phyloP scores from a whole-genome alignment of 2,113 vertebrate species.

The Brachirus orientalis region DNA sequence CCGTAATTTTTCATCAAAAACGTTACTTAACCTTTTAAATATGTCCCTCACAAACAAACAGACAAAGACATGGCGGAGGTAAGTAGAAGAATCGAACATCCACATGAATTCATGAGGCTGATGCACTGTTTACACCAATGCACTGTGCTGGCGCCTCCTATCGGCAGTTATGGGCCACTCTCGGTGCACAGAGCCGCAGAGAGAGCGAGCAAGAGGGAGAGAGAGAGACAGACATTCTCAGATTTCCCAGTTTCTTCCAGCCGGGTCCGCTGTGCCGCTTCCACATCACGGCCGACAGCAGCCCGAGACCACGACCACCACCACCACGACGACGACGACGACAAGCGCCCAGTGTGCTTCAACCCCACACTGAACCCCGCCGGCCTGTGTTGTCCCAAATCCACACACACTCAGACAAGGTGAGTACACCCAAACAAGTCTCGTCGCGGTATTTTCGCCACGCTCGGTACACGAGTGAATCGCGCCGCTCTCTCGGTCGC shows the following conservation, averaged over 20 bases:
- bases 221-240: slow-evolving; percentile 63
- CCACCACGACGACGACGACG: slow-evolving; percentile 39
- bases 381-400: background rate
- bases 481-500: slow-evolving; percentile 46
- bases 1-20: too few species aligned
- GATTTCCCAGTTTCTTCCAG: slow-evolving; percentile 74
- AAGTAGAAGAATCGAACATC: too few species aligned
- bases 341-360: slow-evolving; percentile 39
- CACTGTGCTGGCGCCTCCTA: slow-evolving; percentile 67
- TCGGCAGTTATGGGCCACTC: slow-evolving; percentile 66
- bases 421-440: slow-evolving; percentile 60
- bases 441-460: slow-evolving; percentile 31
- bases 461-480: slow-evolving; percentile 38
- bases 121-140: slow-evolving; percentile 23
- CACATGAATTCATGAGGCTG: too few species aligned
- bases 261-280: slow-evolving; percentile 63
- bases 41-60: too few species aligned
- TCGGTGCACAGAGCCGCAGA: slow-evolving; percentile 63
- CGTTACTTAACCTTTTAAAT: too few species aligned
- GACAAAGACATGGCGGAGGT: too few species aligned
- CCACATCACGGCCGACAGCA: slow-evolving; percentile 65
- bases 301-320: slow-evolving; percentile 34
- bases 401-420: slow-evolving; percentile 40
- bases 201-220: slow-evolving; percentile 38
- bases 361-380: background rate